A percentile compares a stretch with the other conserved stretches of the same genome.
phyloP scores from a whole-genome alignment of 2,888 invertebrate genomes.

The Drosophila borborema region DNA sequence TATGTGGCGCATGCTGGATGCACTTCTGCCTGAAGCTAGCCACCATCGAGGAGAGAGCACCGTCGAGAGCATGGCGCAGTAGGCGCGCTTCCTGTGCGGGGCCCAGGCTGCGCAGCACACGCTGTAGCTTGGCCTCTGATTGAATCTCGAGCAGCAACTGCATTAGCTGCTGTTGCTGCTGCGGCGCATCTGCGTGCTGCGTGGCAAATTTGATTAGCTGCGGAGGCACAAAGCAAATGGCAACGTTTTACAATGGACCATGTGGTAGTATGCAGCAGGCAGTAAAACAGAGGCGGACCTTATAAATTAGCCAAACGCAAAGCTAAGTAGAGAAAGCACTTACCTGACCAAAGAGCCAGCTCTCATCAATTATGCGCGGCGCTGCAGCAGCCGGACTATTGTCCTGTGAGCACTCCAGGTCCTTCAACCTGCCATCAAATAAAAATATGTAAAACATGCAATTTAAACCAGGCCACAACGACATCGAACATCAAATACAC shows the following conservation, averaged over 20 bases:
- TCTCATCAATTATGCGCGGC: conserved; percentile 83
- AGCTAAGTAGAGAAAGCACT: conserved; percentile 56
- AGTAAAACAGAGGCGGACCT: conserved; percentile 5
- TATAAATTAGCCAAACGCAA: conserved; percentile 54
- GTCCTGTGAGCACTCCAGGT: conserved; percentile 61
- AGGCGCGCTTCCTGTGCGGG: conserved; percentile 84
- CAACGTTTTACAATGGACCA: conserved; percentile 1
- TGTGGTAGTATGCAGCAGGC: not conserved
- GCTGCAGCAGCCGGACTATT: conserved; percentile 54
- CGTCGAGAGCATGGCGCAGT: conserved; percentile 86
- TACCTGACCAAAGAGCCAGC: conserved; percentile 84
- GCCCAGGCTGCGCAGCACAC: conserved; percentile 84
- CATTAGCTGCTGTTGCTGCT: conserved; percentile 80
- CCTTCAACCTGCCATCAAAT: conserved; percentile 63
- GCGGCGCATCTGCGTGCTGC: conserved; percentile 72
- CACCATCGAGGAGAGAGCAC: conserved; percentile 86
- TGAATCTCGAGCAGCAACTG: conserved; percentile 83
- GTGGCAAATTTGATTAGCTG: conserved; percentile 84
- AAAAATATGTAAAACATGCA: conserved; percentile 52
- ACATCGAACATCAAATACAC: conserved; percentile 31
- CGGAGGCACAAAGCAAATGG: conserved; percentile 6
- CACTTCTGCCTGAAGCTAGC: conserved; percentile 84
- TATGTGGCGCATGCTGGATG: conserved; percentile 84
- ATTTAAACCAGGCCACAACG: not conserved
- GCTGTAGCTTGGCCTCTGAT: conserved; percentile 85